Evolutionary conservation across 1,140 invertebrate species (phyloP), one percentile per base, ranked within the genome.

Genomic region (Sogatella furcifera): DNA sequence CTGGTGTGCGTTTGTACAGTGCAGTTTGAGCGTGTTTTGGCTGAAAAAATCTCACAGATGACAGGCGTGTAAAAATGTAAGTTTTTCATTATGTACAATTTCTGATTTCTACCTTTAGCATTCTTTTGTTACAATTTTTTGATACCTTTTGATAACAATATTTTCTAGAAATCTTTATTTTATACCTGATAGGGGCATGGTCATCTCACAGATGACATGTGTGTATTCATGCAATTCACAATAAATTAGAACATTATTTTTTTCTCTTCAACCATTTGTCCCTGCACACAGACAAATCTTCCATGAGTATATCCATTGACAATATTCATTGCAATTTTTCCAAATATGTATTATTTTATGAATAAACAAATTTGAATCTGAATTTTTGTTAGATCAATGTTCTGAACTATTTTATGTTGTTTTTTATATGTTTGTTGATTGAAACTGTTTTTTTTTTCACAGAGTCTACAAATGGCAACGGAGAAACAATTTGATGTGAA

Each of bases 401-500:
- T 57, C 56, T 57, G 56, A 42, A 57, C 34, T 57, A 57, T 57
- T 57, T 57, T 44, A 42, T 57, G 17, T 42, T 49, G 56, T 57
- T 57, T 57, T 57, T 49, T 38, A 28, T 57, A 42, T 57, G 34
- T 57, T 57, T 57, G 55, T 57, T 49, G 56, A 57, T 28, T 57
- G 41, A 57, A 57, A 57, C 56, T 59, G 42, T 59, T 17, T 59
- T 59, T n/a, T n/a, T 59, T 31, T 31, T 31, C 31, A 31, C 31
- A 31, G 31, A 31, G 31, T 31, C 31, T 31, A 31, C 31, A 61
- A 34, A 61, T 61, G 53, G 53, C 52, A 38, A 43, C 53, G 28
- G 56, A 55, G 56, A 61, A 55, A 61, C 53, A 6, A 49, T 61
- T 61, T 43, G 60, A 56, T 61, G 9, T 61, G 10, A 61, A 61